Base-by-base conservation (phyloP, 2,113 vertebrate genomes). In the Halcyon malimbica region DNA sequence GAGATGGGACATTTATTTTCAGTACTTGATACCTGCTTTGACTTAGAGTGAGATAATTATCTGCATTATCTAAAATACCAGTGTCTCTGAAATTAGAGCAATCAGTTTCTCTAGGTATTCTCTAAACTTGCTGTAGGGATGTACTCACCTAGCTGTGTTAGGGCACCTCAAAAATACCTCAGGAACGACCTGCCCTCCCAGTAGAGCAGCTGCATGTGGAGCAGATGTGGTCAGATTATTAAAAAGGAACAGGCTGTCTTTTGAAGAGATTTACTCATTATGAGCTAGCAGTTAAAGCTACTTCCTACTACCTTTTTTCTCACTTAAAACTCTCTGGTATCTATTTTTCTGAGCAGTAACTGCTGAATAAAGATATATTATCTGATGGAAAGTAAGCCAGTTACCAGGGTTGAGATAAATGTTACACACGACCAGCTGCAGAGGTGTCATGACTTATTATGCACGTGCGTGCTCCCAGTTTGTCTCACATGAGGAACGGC, bases 191-290 rank as follows among this genome's bases (percentile, higher is more conserved):
- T 96, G 60, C 60, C 33, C 73, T 92, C 60, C 56, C 64, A 83
- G 64, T 4, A 91, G 71, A 91, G 64, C 85, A 86, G 71, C 93
- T 94, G 54, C 65, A 67, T 39, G 60, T 35, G 68, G 79, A 93
- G 79, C 68, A 95, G 85, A 86, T 87, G 82, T 67, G 41, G n/a
- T 51, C 83, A 94, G 69, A 76, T 78, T 86, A 67, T 92, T 94
- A 90, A 86, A 91, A 89, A 83, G 9, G 53, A 86, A 70, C 13
- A 67, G 25, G 4, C 13, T 89, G 39, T 53, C 56, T 83, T 93
- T 88, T 77, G 64, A 76, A 85, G 60, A 76, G 21, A 46, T 73
- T 57, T 75, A 70, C 57, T 91, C 25, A 35, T 81, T 51, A 71
- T 44, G 33, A 88, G 13, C 54, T 83, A 79, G 31, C 28, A 62